Conservation (phyloP, 2,113 vertebrate genomes). For the Enhydra lutris region DNA sequence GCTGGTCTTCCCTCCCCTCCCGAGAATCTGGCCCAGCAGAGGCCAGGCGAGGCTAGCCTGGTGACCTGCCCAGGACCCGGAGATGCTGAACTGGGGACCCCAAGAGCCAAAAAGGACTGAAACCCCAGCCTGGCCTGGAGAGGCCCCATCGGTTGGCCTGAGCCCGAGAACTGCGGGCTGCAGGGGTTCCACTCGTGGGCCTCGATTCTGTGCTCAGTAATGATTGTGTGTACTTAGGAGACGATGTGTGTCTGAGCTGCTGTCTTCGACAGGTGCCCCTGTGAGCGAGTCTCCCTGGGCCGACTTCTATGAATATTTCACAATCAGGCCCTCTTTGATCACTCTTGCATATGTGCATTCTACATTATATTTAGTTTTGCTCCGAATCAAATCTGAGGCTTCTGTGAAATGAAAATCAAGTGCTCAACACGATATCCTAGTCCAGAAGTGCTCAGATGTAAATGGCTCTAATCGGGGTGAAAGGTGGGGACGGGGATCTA, state of each 20-base stretch:
- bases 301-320: slow-evolving; percentile 73
- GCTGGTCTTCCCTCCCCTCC: slow-evolving; percentile 48
- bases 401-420: slow-evolving; percentile 71
- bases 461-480: slow-evolving; percentile 47
- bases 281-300: slow-evolving; percentile 69
- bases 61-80: slow-evolving; percentile 70
- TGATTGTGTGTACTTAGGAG: slow-evolving; percentile 72
- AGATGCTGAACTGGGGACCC: slow-evolving; percentile 63
- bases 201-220: slow-evolving; percentile 66
- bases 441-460: slow-evolving; percentile 26
- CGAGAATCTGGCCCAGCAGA: slow-evolving; percentile 70
- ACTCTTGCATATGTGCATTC: slow-evolving; percentile 70
- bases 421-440: not conserved
- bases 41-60: slow-evolving; percentile 69
- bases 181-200: slow-evolving; percentile 59
- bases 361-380: slow-evolving; percentile 71
- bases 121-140: slow-evolving; percentile 53
- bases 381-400: slow-evolving; percentile 66
- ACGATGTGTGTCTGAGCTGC: slow-evolving; percentile 75
- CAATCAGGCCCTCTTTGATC: slow-evolving; percentile 74
- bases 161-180: slow-evolving; percentile 69
- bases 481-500: slow-evolving; percentile 1
- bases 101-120: slow-evolving; percentile 61
- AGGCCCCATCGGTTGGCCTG: slow-evolving; percentile 70
- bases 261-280: slow-evolving; percentile 80